Percentiles rank a stretch among this genome's conserved stretches.
Evolutionary conservation across 1,140 invertebrate species (phyloP).

Genomic region (Zaprionus vittiger): DNA sequence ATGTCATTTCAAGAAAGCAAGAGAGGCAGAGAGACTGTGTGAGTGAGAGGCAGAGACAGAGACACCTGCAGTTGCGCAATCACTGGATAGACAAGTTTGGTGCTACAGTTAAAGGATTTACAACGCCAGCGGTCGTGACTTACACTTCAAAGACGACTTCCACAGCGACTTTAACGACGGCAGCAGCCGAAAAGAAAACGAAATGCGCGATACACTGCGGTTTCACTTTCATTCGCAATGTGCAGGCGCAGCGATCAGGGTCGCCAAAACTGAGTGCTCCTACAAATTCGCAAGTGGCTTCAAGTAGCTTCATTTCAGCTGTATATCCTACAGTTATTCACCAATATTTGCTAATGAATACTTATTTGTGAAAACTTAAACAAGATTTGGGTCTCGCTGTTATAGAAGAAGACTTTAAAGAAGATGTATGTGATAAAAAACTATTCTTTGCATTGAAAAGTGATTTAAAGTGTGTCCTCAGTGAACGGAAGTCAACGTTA

Average conservation of each 20-base stretch:
- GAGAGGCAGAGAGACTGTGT: constrained; percentile 12
- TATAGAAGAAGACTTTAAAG: neutral
- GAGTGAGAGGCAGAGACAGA: constrained; percentile 1
- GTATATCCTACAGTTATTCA: neutral
- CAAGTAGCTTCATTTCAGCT: neutral
- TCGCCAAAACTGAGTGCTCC: constrained; percentile 52
- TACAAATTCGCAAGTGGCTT: neutral
- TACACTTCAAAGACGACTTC: constrained; percentile 26
- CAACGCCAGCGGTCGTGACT: constrained; percentile 27
- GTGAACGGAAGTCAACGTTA: constrained; percentile 52
- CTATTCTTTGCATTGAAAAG: constrained; percentile 32
- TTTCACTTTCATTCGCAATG: constrained; percentile 84
- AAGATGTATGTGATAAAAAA: neutral
- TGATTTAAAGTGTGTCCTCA: constrained; percentile 67
- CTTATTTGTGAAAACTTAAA: neutral
- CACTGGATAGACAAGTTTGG: constrained; percentile 69
- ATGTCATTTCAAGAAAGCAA: constrained; percentile 55
- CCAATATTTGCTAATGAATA: neutral
- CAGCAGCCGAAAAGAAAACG: constrained; percentile 72
- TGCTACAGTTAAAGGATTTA: constrained; percentile 79
- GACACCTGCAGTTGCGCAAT: constrained; percentile 64
- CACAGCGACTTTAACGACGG: constrained; percentile 11
- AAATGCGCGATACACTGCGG: constrained; percentile 70
- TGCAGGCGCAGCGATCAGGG: constrained; percentile 74
- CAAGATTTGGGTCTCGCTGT: neutral